These are phyloP conservation scores for Myotis yumanensis DNA, from an alignment of 2,113 vertebrate genomes.

Conservation along the genomic window DNA sequence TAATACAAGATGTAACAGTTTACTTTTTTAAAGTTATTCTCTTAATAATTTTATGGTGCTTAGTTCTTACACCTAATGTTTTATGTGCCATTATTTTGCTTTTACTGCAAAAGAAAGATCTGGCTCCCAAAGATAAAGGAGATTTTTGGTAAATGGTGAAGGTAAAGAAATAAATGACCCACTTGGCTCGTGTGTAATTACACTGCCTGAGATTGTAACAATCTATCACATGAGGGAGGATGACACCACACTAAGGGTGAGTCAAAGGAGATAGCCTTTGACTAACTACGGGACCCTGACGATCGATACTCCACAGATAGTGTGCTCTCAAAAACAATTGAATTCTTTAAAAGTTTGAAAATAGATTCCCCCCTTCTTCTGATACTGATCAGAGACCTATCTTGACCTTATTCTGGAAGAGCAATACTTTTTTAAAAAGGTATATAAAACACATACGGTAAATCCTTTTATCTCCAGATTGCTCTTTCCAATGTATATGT, in stretches of 20 bases:
- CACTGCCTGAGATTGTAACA: conserved; percentile 96
- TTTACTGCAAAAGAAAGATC: conserved; percentile 93
- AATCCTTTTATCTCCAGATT: conserved; percentile 84
- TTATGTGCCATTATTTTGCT: conserved; percentile 93
- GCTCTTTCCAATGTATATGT: conserved; percentile 68
- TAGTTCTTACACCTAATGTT: conserved; percentile 85
- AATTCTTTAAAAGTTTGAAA: conserved; percentile 95
- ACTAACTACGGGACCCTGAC: conserved; percentile 96
- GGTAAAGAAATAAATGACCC: conserved; percentile 99
- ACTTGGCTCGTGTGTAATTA: conserved; percentile 97
- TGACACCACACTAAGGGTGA: conserved; percentile 96
- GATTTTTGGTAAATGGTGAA: conserved; percentile 97
- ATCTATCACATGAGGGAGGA: conserved; percentile 95
- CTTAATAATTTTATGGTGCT: conserved; percentile 82
- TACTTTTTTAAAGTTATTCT: conserved; percentile 80
- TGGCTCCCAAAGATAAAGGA: conserved; percentile 97
- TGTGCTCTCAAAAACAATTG: conserved; percentile 91
- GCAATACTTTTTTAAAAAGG: conserved; percentile 91
- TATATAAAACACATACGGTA: conserved; percentile 88
- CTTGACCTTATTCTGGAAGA: conserved; percentile 91
- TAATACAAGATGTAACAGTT: conserved; percentile 76
- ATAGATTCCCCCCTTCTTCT: conserved; percentile 91
- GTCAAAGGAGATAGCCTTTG: conserved; percentile 99
- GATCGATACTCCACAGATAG: conserved; percentile 97
- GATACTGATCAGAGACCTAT: conserved; percentile 95